These are phyloP conservation scores for Mimumesa dahlbomi DNA, from an alignment of 2,888 invertebrate genomes.

Conservation along the genomic window DNA sequence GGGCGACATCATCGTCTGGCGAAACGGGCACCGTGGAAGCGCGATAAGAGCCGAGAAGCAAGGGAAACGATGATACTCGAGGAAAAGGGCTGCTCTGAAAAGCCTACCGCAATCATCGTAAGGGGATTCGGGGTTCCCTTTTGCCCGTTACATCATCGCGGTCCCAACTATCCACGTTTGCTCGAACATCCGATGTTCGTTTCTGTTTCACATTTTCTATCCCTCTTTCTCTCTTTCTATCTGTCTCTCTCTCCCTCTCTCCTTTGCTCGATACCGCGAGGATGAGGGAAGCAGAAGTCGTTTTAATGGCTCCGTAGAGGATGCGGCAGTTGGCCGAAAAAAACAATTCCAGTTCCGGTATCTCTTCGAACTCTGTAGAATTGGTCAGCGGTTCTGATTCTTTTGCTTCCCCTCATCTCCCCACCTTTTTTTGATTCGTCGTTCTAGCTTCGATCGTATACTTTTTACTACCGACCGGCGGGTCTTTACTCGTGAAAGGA, in stretches of 20 bases:
- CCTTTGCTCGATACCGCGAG: slow-evolving; percentile 2
- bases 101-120: slow-evolving; percentile 71
- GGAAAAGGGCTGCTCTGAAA: slow-evolving; percentile 58
- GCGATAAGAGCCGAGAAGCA: slow-evolving; percentile 57
- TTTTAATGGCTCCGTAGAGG: slow-evolving; percentile 67
- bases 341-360: slow-evolving; percentile 63
- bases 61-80: slow-evolving; percentile 55
- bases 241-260: too few species aligned
- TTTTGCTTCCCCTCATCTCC: background rate
- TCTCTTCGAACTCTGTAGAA: slow-evolving; percentile 39
- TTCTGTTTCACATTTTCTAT: slow-evolving; percentile 38
- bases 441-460: slow-evolving; percentile 1
- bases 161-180: slow-evolving; percentile 25
- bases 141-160: slow-evolving; percentile 56
- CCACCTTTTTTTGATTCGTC: slow-evolving; percentile 1
- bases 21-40: slow-evolving; percentile 47
- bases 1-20: slow-evolving; percentile 44
- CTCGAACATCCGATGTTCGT: slow-evolving; percentile 33
- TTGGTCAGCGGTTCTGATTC: slow-evolving; percentile 57
- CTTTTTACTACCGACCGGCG: slow-evolving; percentile 7
- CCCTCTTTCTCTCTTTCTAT: too few species aligned
- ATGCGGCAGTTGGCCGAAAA: slow-evolving; percentile 56
- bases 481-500: background rate
- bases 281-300: slow-evolving; percentile 39
- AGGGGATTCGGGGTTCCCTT: slow-evolving; percentile 65